These are phyloP conservation scores for Ephialtes manifestator DNA, from an alignment of 2,888 invertebrate genomes.

Conservation along the genomic window DNA sequence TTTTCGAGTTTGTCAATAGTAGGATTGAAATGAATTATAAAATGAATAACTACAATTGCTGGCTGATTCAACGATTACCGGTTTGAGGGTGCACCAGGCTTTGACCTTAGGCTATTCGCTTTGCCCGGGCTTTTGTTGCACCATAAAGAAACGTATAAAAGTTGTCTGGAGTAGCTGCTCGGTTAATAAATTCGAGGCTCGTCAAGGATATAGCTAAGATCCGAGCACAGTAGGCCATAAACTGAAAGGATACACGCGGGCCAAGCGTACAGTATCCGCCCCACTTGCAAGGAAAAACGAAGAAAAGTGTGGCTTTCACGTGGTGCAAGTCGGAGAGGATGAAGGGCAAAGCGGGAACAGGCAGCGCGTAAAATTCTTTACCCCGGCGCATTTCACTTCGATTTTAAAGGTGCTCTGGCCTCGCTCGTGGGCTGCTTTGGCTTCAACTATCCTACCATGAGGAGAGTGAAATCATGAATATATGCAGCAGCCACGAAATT, in stretches of 20 bases:
- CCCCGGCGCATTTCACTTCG: conserved; percentile 34
- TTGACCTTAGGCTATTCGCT: neutral
- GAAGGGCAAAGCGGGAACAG: conserved; percentile 35
- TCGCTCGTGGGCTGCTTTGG: conserved; percentile 13
- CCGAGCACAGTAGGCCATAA: conserved; percentile 28
- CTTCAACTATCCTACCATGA: conserved; percentile 17
- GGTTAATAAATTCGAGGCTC: conserved; percentile 31
- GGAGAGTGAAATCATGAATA: conserved; percentile 32
- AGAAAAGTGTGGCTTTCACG: conserved; percentile 25
- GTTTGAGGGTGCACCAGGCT: neutral
- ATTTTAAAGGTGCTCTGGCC: conserved; percentile 32
- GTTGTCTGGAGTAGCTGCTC: conserved; percentile 16
- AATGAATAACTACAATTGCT: neutral
- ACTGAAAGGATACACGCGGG: conserved; percentile 21
- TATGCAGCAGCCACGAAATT: conserved; percentile 36
- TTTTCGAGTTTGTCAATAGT: neutral
- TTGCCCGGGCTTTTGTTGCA: neutral
- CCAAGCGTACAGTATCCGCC: conserved; percentile 21
- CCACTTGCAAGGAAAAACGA: conserved; percentile 6
- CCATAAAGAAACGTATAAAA: conserved; percentile 24
- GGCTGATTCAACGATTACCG: neutral
- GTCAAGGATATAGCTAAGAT: conserved; percentile 19
- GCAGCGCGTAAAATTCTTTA: conserved; percentile 37
- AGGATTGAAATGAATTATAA: neutral
- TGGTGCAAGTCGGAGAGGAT: conserved; percentile 19